phyloP scores from a whole-genome alignment of 2,888 invertebrate species.

The Stenolophus ochropezus region DNA sequence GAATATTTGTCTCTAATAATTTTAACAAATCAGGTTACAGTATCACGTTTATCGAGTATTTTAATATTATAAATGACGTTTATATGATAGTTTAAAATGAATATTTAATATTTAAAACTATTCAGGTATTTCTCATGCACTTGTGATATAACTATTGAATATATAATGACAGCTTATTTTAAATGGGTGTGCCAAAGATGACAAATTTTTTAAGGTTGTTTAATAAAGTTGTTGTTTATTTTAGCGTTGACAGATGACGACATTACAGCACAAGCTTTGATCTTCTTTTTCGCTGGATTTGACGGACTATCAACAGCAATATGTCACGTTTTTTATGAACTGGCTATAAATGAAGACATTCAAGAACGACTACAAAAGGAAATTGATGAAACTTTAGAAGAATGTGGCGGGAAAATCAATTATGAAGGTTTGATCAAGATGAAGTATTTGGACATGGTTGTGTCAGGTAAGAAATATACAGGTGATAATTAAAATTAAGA shows the following conservation, averaged over 20 bases:
- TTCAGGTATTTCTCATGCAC: too few relatives aligned
- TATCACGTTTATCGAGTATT: too few relatives aligned
- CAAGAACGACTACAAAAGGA: conserved; percentile 71
- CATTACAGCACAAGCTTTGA: conserved; percentile 72
- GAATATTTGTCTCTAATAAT: too few relatives aligned
- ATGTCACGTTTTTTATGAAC: conserved; percentile 71
- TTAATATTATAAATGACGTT: too few relatives aligned
- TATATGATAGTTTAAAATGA: too few relatives aligned
- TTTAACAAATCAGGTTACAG: too few relatives aligned
- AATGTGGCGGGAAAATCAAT: conserved; percentile 22
- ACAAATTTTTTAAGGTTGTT: too few relatives aligned
- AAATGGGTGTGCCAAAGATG: too few relatives aligned
- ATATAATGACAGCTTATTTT: too few relatives aligned
- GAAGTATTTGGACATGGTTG: conserved; percentile 55
- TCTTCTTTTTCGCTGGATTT: conserved; percentile 74
- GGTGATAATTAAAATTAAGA: too few relatives aligned
- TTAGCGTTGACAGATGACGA: conserved; percentile 73
- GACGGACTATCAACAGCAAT: conserved; percentile 72
- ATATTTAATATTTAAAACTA: too few relatives aligned
- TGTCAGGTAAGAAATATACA: conserved; percentile 67
- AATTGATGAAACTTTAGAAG: conserved; percentile 64
- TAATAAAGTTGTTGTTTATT: not conserved
- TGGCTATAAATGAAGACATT: conserved; percentile 72
- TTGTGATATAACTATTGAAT: too few relatives aligned
- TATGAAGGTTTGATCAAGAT: conserved; percentile 48